These are phyloP conservation scores for Trypoxylus dichotomus DNA, from an alignment of 1,140 invertebrate genomes.

Conservation along the genomic window DNA sequence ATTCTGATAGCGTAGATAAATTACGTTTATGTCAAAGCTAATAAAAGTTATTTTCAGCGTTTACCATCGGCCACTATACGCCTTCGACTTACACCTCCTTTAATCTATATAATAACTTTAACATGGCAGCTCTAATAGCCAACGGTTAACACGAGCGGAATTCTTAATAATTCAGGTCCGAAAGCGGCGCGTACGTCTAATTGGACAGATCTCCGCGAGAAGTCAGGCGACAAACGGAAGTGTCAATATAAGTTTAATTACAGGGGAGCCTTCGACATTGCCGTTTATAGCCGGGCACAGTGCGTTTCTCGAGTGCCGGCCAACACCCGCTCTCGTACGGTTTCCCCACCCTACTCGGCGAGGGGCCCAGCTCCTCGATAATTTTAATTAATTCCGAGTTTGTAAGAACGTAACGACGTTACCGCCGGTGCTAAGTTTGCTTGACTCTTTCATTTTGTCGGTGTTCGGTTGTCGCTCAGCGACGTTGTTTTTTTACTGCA, in stretches of 20 bases:
- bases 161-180: constrained; percentile 25
- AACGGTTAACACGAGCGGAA: constrained; percentile 24
- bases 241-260: constrained; percentile 33
- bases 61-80: background rate
- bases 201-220: constrained; percentile 27
- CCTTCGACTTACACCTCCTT: background rate
- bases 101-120: constrained; percentile 25
- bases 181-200: background rate
- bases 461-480: background rate
- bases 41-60: constrained; percentile 11
- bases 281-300: background rate
- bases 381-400: constrained; percentile 30
- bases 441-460: constrained; percentile 1
- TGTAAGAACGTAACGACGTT: constrained; percentile 15
- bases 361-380: constrained; percentile 2
- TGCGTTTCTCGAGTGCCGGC: background rate
- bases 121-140: constrained; percentile 20
- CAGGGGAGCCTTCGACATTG: constrained; percentile 6
- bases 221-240: constrained; percentile 30
- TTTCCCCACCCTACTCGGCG: background rate
- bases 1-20: background rate
- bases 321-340: background rate
- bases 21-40: constrained; percentile 5
- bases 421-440: background rate
- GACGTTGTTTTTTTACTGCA: background rate